These are phyloP conservation scores for Bombus cullumanus DNA, from an alignment of 1,140 invertebrate species.

Conservation along the genomic window DNA sequence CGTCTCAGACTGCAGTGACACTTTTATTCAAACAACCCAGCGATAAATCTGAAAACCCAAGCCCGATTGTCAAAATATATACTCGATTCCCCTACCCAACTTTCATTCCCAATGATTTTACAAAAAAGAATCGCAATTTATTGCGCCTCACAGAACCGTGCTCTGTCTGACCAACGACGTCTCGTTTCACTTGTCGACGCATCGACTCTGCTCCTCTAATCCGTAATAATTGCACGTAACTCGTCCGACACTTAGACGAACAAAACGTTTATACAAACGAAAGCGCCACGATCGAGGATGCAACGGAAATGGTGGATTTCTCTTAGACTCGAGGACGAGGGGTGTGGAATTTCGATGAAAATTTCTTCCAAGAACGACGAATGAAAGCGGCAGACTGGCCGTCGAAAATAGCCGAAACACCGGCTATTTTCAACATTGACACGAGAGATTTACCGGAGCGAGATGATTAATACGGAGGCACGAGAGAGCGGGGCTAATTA, in stretches of 20 bases:
- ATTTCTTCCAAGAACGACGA: slow-evolving; percentile 23
- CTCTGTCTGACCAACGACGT: neutral
- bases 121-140: neutral
- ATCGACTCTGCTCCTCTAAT: too few relatives aligned
- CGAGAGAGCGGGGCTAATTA: slow-evolving; percentile 25
- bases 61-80: slow-evolving; percentile 2
- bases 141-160: too few relatives aligned
- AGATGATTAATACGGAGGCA: slow-evolving; percentile 35
- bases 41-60: neutral
- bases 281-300: neutral
- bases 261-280: too few relatives aligned
- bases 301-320: too few relatives aligned
- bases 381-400: slow-evolving; percentile 16
- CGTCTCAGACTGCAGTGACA: neutral
- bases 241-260: neutral
- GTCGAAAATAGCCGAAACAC: slow-evolving; percentile 41
- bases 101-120: neutral
- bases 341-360: neutral
- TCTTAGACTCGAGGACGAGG: neutral
- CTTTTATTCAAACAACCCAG: neutral
- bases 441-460: slow-evolving; percentile 35
- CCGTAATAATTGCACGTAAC: neutral
- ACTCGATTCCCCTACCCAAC: too few relatives aligned
- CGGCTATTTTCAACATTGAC: slow-evolving; percentile 37
- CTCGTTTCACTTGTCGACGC: slow-evolving; percentile 7